A percentile compares a stretch with the other conserved stretches of the same genome.
These are phyloP conservation scores for Lasioglossum leucozonium DNA, from an alignment of 2,888 invertebrate genomes.

Conservation along the genomic window DNA sequence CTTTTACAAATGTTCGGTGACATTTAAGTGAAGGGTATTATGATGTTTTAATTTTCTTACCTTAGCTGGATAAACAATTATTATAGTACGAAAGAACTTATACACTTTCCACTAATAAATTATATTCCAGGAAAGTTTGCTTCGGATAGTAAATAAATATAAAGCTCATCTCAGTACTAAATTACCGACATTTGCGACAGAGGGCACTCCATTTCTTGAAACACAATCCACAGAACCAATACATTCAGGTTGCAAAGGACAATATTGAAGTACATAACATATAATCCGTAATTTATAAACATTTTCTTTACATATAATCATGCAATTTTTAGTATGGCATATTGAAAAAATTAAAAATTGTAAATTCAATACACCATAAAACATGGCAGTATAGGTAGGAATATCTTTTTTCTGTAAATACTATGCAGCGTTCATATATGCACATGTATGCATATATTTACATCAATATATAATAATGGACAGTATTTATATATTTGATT, in stretches of 20 bases:
- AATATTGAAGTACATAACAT: background rate
- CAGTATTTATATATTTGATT: background rate
- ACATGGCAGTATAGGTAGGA: background rate
- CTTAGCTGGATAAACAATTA: slow-evolving; percentile 21
- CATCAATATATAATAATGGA: background rate
- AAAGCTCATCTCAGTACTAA: slow-evolving; percentile 57
- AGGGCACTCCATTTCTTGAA: slow-evolving; percentile 41
- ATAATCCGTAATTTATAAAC: background rate
- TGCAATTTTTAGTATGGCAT: background rate
- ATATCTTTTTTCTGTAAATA: background rate
- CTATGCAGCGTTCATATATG: background rate
- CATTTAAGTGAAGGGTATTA: background rate
- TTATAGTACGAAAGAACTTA: slow-evolving; percentile 4
- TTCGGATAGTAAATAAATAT: slow-evolving; percentile 70
- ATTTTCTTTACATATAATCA: background rate
- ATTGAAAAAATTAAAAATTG: background rate
- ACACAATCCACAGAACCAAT: slow-evolving; percentile 38
- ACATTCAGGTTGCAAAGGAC: background rate
- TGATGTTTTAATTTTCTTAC: slow-evolving; percentile 21
- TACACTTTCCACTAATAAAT: slow-evolving; percentile 32
- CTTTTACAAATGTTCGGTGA: slow-evolving; percentile 23
- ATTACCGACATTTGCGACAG: slow-evolving; percentile 27
- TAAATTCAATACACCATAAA: background rate
- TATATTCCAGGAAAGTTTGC: slow-evolving; percentile 44
- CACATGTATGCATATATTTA: background rate